phyloP scores from a whole-genome alignment of 2,113 vertebrate genomes.

The Podocnemis expansa region DNA sequence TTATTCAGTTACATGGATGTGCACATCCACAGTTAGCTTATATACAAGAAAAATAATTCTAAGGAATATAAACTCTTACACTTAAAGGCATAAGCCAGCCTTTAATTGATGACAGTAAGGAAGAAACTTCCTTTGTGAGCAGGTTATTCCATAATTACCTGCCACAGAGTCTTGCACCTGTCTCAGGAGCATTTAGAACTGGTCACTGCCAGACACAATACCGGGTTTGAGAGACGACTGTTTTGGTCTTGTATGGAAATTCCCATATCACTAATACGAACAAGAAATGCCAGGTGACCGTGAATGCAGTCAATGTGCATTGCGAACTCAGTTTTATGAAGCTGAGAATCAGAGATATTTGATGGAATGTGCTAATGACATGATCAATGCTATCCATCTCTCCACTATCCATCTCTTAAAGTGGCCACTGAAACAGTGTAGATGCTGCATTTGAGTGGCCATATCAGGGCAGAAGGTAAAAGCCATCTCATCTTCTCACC shows the following conservation, averaged over 20 bases:
- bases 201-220: not conserved
- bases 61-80: not conserved
- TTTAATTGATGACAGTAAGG: not conserved
- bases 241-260: conserved; percentile 52
- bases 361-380: conserved; percentile 17
- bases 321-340: conserved; percentile 14
- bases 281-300: conserved; percentile 30
- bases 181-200: not conserved
- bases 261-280: conserved; percentile 17
- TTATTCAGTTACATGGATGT: not conserved
- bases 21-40: not conserved
- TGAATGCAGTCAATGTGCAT: not conserved
- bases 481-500: not conserved
- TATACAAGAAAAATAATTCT: not conserved
- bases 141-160: not conserved
- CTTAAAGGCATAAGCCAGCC: rapidly evolving
- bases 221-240: not conserved
- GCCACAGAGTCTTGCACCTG: not conserved
- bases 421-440: not conserved
- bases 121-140: not conserved
- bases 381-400: conserved; percentile 26
- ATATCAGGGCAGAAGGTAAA: conserved; percentile 6
- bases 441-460: not conserved
- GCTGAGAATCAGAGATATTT: not conserved
- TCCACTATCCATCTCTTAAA: not conserved